These are phyloP conservation scores for Pegoplata infirma DNA, from an alignment of 2,888 invertebrate genomes.

Conservation along the genomic window DNA sequence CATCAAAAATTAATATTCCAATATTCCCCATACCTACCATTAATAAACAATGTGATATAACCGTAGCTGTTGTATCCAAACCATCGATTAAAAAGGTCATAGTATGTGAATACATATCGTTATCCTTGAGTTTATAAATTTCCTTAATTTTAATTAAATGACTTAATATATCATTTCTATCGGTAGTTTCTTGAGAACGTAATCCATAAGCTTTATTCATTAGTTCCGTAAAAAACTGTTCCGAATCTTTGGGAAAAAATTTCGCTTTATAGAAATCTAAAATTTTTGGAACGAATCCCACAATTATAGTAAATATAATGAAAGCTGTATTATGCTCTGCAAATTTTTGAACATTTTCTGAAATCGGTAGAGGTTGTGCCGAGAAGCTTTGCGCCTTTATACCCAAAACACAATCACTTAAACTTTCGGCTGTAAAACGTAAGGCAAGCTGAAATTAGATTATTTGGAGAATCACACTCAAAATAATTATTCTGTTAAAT, in stretches of 20 bases:
- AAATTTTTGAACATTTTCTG: constrained; percentile 72
- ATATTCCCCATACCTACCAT: constrained; percentile 66
- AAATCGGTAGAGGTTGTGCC: constrained; percentile 70
- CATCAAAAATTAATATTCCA: too few species aligned
- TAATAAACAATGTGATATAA: constrained; percentile 72
- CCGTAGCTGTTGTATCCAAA: constrained; percentile 74
- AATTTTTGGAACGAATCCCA: constrained; percentile 71
- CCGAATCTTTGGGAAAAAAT: constrained; percentile 82
- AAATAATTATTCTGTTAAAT: too few species aligned
- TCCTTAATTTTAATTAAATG: constrained; percentile 73
- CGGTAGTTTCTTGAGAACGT: constrained; percentile 64
- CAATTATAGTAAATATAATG: constrained; percentile 68
- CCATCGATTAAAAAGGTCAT: constrained; percentile 77
- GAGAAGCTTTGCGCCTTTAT: constrained; percentile 77
- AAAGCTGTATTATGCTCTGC: constrained; percentile 70
- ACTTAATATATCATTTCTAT: constrained; percentile 73
- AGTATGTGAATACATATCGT: constrained; percentile 72
- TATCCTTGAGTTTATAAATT: constrained; percentile 67
- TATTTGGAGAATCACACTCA: too few species aligned
- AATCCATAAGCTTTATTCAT: constrained; percentile 69
- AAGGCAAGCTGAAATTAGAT: constrained; percentile 70
- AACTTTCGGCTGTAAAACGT: constrained; percentile 78
- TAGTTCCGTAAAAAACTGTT: constrained; percentile 70
- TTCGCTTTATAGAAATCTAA: constrained; percentile 68
- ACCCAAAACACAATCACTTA: constrained; percentile 78